phyloP scores from a whole-genome alignment of 92 coral and sea anemone species.

The Epizoanthus scotinus region DNA sequence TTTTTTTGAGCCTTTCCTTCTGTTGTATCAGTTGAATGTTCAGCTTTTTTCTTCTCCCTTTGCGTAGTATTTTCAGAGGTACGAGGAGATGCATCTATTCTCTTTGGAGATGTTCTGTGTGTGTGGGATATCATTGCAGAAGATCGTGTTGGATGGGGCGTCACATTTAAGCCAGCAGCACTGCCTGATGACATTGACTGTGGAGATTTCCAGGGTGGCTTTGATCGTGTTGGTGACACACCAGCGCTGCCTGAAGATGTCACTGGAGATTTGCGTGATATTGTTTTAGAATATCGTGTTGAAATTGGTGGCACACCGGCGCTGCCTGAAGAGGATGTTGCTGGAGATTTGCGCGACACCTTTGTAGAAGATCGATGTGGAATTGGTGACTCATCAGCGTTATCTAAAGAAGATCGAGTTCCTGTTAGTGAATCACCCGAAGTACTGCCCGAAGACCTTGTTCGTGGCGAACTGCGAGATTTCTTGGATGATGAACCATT shows the following conservation, averaged over 20 bases:
- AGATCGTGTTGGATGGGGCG: not conserved
- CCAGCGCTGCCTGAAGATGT: not conserved
- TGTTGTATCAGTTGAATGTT: not conserved
- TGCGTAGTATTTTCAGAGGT: not conserved
- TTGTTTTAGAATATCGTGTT: constrained; percentile 5
- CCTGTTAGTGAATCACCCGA: too few species aligned
- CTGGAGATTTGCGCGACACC: not conserved
- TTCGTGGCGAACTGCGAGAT: constrained; percentile 3
- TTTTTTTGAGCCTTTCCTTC: not conserved
- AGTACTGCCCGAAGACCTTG: constrained; percentile 15
- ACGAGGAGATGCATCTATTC: not conserved
- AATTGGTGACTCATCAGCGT: not conserved
- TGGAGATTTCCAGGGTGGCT: not conserved
- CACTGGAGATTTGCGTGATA: not conserved
- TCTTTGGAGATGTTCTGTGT: not conserved
- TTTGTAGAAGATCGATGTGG: not conserved
- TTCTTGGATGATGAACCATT: not conserved
- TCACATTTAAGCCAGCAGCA: not conserved
- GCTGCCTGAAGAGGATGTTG: not conserved
- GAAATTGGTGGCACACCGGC: not conserved
- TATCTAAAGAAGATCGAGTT: too few species aligned
- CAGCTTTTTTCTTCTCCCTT: not conserved
- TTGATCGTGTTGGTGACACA: not conserved
- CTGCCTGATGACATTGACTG: not conserved
- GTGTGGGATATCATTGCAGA: not conserved